Evolutionary conservation across 1,140 invertebrate genomes (phyloP), one percentile per base, ranked within the genome.

Genomic region (Drosophila equinoxialis): DNA sequence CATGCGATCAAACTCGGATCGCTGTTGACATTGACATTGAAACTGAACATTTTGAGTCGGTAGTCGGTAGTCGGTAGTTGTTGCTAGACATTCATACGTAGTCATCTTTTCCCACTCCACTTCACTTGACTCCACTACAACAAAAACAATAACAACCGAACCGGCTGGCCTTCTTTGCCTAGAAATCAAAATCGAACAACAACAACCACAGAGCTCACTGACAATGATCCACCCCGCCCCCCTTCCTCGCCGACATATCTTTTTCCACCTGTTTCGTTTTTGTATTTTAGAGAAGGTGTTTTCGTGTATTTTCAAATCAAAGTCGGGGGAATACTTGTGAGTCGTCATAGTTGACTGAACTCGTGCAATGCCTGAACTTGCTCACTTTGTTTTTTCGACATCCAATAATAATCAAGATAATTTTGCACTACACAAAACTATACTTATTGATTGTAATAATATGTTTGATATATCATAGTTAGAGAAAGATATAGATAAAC

Each of bases 81-180:
- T 3, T 23, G 17, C 17, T 1, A 51, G 14, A 23, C 4, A 48
- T 48, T 17, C 7, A 23, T 20, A 51, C 45, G 45, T 51, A 51
- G 45, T 51, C 45, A 51, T 51, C 45, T 51, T 51, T 51, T 51
- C 45, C 17, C 45, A 51, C 8, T 51, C 45, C 45, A 51, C 11
- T 48, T 26, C 2, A 26, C 26, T 30, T 30, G 30, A 30, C 35
- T 37, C 7, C 35, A 37, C 35, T 48, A 20, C 17, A 48, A 48
- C 17, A 48, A 48, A 17, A 48, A 48, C 14, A 17, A 20, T 8
- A 51, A 14, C 14, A 45, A 51, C 45, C 17, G 20, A 51, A 51
- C 45, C 45, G 45, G 45, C 45, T 51, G 45, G 45, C 45, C 45
- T 51, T 51, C 45, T 51, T 51, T 51, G 45, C 45, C 45, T 51